Evolutionary conservation across 2,113 vertebrate species (phyloP).

Genomic region (Phasianus colchicus): DNA sequence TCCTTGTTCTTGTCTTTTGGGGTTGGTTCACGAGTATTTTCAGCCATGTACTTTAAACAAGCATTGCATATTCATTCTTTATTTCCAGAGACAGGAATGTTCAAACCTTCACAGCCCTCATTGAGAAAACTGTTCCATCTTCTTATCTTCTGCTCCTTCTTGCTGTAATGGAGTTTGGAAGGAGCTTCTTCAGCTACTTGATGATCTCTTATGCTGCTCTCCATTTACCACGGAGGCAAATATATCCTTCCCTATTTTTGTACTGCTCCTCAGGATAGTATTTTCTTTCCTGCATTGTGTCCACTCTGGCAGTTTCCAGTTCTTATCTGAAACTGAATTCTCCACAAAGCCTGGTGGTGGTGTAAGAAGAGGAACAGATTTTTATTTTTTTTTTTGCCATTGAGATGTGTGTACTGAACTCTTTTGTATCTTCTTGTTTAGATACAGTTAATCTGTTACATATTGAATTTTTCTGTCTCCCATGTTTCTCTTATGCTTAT

Average conservation of each 20-base stretch:
- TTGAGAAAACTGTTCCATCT: not conserved
- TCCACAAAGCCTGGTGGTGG: not conserved
- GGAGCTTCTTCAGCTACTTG: not conserved
- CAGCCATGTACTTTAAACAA: not conserved
- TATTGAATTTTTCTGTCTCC: not conserved
- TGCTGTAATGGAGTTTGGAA: not conserved
- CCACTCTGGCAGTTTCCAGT: not conserved
- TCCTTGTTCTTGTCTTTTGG: not conserved
- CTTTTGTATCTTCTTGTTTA: not conserved
- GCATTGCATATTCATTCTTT: not conserved
- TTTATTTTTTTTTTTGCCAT: not conserved
- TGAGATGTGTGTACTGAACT: not conserved
- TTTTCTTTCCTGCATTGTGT: not conserved
- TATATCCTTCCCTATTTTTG: not conserved
- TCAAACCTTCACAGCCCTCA: not conserved
- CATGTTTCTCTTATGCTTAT: not conserved
- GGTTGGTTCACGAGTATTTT: not conserved
- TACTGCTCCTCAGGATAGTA: not conserved
- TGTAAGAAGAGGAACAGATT: not conserved
- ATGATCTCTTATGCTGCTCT: not conserved
- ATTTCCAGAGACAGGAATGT: not conserved
- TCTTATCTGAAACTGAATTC: not conserved
- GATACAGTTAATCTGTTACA: not conserved
- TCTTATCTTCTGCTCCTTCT: not conserved
- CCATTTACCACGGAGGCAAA: not conserved